These are phyloP conservation scores for Atrichornis clamosus DNA, from an alignment of 2,113 vertebrate species.

Conservation along the genomic window DNA sequence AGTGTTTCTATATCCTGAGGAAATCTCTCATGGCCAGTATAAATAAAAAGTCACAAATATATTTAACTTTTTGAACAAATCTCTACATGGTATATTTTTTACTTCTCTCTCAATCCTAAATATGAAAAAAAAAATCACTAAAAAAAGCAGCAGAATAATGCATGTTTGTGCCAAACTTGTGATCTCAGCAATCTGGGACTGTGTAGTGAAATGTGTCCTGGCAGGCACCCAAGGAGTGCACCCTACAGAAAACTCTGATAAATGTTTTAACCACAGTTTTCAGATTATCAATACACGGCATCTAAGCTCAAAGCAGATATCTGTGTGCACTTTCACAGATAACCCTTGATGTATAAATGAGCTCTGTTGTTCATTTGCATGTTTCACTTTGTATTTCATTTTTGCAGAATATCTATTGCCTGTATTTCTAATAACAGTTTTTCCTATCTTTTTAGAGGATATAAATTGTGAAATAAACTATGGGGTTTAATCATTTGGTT, in stretches of 20 bases:
- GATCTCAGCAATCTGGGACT: not conserved
- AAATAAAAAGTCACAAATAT: not conserved
- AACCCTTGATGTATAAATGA: not conserved
- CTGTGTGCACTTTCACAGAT: not conserved
- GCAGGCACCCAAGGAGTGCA: not conserved
- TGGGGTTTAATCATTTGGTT: not conserved
- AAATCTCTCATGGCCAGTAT: not conserved
- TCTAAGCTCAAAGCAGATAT: not conserved
- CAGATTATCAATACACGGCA: not conserved
- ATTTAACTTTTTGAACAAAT: not conserved
- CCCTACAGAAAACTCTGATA: not conserved
- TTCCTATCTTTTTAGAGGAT: not conserved
- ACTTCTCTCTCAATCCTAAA: not conserved
- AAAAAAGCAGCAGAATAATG: not conserved
- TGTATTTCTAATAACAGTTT: not conserved
- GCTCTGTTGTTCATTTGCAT: not conserved
- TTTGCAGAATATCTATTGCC: not conserved
- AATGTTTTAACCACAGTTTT: not conserved
- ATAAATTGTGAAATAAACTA: not conserved
- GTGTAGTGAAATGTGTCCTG: not conserved
- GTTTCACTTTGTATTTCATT: not conserved
- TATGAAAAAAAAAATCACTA: not conserved
- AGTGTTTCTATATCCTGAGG: not conserved
- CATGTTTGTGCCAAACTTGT: not conserved
- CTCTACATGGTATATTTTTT: not conserved